phyloP scores from a whole-genome alignment of 2,888 invertebrate genomes.

The Chrysina gloriosa region DNA sequence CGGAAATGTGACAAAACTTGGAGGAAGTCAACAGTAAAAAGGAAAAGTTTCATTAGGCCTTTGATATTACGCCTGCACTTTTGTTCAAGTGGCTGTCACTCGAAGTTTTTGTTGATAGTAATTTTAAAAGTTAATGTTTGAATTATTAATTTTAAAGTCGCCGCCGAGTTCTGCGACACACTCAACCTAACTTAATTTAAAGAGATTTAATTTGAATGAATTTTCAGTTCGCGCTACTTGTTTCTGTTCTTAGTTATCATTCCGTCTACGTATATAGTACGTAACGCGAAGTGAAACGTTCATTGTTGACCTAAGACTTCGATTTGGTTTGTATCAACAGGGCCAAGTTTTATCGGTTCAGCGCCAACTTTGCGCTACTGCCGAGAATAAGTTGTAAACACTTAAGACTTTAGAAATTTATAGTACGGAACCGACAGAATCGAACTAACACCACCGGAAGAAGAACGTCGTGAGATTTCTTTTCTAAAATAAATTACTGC shows the following conservation, averaged over 20 bases:
- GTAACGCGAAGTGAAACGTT: slow-evolving; percentile 16
- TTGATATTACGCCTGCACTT: no score
- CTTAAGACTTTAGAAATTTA: slow-evolving; percentile 37
- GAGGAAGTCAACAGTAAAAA: neutral
- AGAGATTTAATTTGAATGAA: neutral
- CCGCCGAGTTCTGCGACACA: no score
- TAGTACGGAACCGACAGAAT: slow-evolving; percentile 16
- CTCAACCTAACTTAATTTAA: no score
- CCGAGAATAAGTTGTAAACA: slow-evolving; percentile 34
- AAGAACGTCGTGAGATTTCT: slow-evolving; percentile 12
- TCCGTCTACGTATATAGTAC: neutral
- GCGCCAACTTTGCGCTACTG: slow-evolving; percentile 22
- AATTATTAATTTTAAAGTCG: no score
- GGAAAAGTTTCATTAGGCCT: neutral
- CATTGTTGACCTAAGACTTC: slow-evolving; percentile 35
- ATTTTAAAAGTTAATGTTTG: no score
- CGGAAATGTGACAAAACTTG: slow-evolving; percentile 12
- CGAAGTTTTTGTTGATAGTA: no score
- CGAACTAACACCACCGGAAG: slow-evolving; percentile 1
- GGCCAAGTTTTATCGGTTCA: slow-evolving; percentile 27
- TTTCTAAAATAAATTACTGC: slow-evolving; percentile 24
- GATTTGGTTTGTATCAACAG: slow-evolving; percentile 31
- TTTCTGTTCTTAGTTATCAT: neutral
- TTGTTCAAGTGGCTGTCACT: no score
- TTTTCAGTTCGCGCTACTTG: neutral